Base-by-base conservation (phyloP, 1,140 invertebrate species). In the Wiebesia pumilae region DNA sequence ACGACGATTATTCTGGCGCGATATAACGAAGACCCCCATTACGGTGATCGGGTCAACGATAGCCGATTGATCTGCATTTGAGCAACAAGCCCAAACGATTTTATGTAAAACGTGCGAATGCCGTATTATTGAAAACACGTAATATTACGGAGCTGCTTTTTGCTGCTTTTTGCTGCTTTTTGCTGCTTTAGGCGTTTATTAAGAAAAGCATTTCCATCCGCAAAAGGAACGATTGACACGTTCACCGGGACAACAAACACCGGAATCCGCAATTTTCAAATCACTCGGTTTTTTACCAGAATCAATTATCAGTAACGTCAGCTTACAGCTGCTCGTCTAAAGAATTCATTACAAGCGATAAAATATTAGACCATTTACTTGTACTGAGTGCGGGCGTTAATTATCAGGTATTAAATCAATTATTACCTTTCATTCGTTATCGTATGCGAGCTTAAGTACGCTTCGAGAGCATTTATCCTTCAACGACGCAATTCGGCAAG, bases 121-220 rank as follows among this genome's bases (percentile, higher is more conserved):
- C 38, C 0, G 27, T 14, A 0, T 27, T 79, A 33, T 79, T 79
- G 33, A 33, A 54, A 33, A 0, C n/a, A n/a, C 7, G 9, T 83
- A 83, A 83, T n/a, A n/a, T 83, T 71, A 83, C 51, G 54, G 62
- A 82, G 65, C 38, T 35, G 62, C n/a, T n/a, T n/a, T n/a, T n/a
- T n/a, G n/a, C n/a, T n/a, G n/a, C n/a, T n/a, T n/a, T n/a, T n/a
- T n/a, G n/a, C n/a, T n/a, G n/a, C n/a, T n/a, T n/a, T n/a, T n/a
- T n/a, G n/a, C n/a, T n/a, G n/a, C 47, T 27, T 51, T 54, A 83
- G 27, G 30, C 24, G 67, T 71, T 73, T 73, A 73, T 83, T 83
- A 51, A 83, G 43, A 30, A 83, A 71, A 83, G 38, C 40, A n/a
- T 83, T 83, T n/a, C n/a, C n/a, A n/a, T n/a, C n/a, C n/a, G 38